Conservation (phyloP, 2,888 invertebrate species). For the Allophyes oxyacanthae region DNA sequence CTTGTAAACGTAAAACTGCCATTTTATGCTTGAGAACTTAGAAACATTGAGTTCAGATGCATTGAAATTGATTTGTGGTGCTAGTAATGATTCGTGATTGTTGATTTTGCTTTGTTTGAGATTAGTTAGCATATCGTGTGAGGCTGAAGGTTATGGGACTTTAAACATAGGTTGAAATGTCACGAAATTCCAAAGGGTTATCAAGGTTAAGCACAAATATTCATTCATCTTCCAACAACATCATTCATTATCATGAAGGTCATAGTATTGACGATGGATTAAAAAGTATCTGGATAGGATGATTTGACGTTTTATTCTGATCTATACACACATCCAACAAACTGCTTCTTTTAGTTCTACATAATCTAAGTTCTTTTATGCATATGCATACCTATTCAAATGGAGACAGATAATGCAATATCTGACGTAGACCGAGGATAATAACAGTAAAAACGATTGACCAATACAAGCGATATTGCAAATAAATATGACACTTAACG, state of each 20-base stretch:
- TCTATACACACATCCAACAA: neutral
- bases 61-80: slow-evolving; percentile 24
- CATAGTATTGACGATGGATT: neutral
- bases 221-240: slow-evolving; percentile 1
- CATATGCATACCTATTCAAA: neutral
- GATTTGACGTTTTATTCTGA: neutral
- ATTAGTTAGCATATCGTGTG: neutral
- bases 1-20: slow-evolving; percentile 35
- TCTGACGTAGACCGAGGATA: slow-evolving; percentile 30
- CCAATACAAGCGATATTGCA: slow-evolving; percentile 23
- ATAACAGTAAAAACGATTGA: slow-evolving; percentile 31
- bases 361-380: slow-evolving; percentile 4
- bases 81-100: slow-evolving; percentile 17
- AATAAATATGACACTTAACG: slow-evolving; percentile 39
- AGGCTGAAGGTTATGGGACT: slow-evolving; percentile 3
- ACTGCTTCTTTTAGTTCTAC: too few species aligned
- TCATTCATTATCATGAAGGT: slow-evolving; percentile 1
- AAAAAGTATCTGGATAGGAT: neutral
- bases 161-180: neutral
- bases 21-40: slow-evolving; percentile 39
- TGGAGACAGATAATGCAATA: slow-evolving; percentile 26
- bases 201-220: neutral
- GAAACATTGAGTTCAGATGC: slow-evolving; percentile 27
- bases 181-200: neutral
- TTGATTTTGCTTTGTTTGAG: slow-evolving; percentile 15